Percentiles rank a stretch among this genome's conserved stretches.
These are phyloP conservation scores for Cephus nigrinus DNA, from an alignment of 2,888 invertebrate genomes.

Conservation along the genomic window DNA sequence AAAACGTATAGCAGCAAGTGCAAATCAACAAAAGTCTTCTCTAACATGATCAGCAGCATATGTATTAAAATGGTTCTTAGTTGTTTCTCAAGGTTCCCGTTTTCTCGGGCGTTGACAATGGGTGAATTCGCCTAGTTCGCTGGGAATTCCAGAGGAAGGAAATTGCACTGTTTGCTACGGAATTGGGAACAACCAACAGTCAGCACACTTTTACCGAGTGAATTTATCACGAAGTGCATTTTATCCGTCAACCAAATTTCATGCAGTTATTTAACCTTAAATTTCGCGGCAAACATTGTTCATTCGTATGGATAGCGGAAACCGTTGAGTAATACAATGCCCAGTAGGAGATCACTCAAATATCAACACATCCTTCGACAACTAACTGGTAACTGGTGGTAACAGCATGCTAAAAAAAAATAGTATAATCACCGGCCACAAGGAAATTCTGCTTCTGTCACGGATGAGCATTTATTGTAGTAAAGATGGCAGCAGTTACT, in stretches of 20 bases:
- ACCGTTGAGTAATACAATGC: neutral
- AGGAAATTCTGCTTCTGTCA: neutral
- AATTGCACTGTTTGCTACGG: conserved; percentile 29
- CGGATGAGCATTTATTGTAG: neutral
- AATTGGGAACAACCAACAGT: conserved; percentile 28
- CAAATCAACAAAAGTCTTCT: neutral
- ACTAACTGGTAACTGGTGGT: neutral
- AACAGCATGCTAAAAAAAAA: neutral
- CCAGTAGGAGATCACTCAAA: neutral
- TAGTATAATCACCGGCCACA: neutral
- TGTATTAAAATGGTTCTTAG: neutral
- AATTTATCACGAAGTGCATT: conserved; percentile 36
- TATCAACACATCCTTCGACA: neutral
- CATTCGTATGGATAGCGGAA: neutral
- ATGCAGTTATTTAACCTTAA: conserved; percentile 34
- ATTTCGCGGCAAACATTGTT: conserved; percentile 1
- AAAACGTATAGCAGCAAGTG: conserved; percentile 13
- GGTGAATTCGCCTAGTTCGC: conserved; percentile 4
- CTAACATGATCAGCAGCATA: neutral
- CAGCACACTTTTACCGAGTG: conserved; percentile 44
- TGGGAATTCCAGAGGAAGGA: conserved; percentile 17
- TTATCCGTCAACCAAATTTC: conserved; percentile 14
- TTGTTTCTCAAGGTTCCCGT: neutral
- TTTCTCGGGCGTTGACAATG: neutral
- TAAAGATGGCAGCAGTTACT: conserved; percentile 2